Percentiles rank a stretch among this genome's conserved stretches.
phyloP scores from a whole-genome alignment of 1,140 invertebrate genomes.

The Drosophila santomea region DNA sequence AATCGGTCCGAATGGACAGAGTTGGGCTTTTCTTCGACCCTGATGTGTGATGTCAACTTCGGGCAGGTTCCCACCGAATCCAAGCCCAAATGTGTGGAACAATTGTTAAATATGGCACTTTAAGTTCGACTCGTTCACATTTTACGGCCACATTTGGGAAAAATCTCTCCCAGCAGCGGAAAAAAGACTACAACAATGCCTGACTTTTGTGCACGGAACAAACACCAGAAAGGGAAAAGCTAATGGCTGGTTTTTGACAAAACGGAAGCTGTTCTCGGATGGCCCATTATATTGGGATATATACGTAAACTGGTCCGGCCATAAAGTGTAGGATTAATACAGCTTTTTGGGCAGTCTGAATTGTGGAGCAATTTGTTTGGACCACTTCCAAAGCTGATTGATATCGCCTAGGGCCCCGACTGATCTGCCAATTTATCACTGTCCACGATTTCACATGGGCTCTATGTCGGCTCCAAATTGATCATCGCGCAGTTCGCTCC shows the following conservation, averaged over 20 bases:
- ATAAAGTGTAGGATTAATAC: conserved; percentile 71
- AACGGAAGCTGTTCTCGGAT: conserved; percentile 72
- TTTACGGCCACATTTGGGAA: conserved; percentile 60
- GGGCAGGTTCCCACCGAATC: conserved; percentile 67
- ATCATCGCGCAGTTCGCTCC: conserved; percentile 55
- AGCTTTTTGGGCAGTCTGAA: conserved; percentile 37
- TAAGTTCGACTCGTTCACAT: conserved; percentile 49
- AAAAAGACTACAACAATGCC: conserved; percentile 56
- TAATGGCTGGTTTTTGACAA: conserved; percentile 45
- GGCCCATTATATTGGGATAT: neutral
- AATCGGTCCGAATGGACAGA: conserved; percentile 65
- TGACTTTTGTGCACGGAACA: conserved; percentile 52
- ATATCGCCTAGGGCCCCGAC: conserved; percentile 26
- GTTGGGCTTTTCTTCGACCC: conserved; percentile 29
- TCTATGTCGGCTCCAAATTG: conserved; percentile 21
- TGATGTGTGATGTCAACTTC: conserved; percentile 75
- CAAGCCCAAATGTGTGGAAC: conserved; percentile 44
- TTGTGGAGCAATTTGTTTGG: conserved; percentile 68
- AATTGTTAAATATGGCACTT: conserved; percentile 76
- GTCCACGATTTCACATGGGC: conserved; percentile 29
- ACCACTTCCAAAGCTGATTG: conserved; percentile 47
- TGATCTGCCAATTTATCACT: conserved; percentile 79
- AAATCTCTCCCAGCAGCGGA: conserved; percentile 22
- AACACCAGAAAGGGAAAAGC: conserved; percentile 49
- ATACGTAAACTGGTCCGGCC: conserved; percentile 45